Evolutionary conservation across 2,113 vertebrate genomes (phyloP), one percentile per base, ranked within the genome.

Genomic region (Brachirus orientalis): DNA sequence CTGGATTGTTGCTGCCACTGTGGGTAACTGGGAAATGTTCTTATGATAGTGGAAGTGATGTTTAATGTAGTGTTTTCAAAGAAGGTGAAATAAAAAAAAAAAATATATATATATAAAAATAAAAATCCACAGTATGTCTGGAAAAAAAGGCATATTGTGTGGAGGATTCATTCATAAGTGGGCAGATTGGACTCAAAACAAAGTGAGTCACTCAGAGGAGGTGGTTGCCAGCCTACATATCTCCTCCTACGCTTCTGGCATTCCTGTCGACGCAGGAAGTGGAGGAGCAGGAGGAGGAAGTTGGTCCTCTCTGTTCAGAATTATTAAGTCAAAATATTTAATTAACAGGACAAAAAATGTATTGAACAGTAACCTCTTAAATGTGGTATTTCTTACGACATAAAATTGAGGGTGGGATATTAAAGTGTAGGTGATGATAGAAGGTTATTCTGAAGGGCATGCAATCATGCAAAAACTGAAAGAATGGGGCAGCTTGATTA

Each of bases 161-260:
- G n/a, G 13, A 55, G 37, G 67, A 76, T 44, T 76, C 54, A 65
- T 66, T 69, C 44, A 69, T 37, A 46, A 65, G 65, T 50, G 54
- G 64, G 74, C 69, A 64, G 52, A 57, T 14, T 72, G 67, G 67
- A 63, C 48, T 46, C 1, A 17, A 58, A 43, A 38, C 38, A 48
- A 61, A 64, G 43, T 51, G 38, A 69, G 16, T 86, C 78, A 84
- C 58, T 84, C 75, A 79, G 66, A 76, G 9, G 16, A 58, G 45
- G 35, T 65, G 47, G 41, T 46, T 58, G 19, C 14, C 36, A 37
- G 52, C 73, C 71, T 44, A 52, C 65, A 11, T 45, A 64, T 75
- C 59, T 76, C 60, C 69, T 74, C 62, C 16, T 0, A 56, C 55
- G 33, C 53, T 37, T 51, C 53, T 56, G 72, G 56, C 63, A 35